These are phyloP conservation scores for Manis crassicaudata DNA, from an alignment of 2,797 vertebrate species.

Conservation along the genomic window DNA sequence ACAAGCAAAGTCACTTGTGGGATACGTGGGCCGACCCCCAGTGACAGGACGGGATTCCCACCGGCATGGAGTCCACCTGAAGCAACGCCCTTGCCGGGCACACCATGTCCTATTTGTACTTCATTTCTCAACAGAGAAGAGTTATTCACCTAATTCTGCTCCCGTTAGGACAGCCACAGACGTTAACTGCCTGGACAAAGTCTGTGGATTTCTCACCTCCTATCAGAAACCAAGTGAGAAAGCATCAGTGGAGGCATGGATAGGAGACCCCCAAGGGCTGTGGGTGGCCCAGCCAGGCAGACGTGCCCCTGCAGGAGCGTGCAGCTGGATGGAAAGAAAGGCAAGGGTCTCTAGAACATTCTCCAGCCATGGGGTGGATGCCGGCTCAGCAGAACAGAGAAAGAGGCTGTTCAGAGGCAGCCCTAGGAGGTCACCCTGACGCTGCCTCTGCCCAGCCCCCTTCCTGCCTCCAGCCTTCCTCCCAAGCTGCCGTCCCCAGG, in stretches of 20 bases:
- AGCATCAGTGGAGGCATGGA: background rate
- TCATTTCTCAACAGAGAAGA: background rate
- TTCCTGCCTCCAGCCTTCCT: background rate
- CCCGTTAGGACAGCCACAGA: no score
- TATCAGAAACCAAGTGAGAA: background rate
- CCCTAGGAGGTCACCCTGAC: fast-evolving
- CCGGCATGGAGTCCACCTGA: background rate
- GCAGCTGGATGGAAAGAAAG: background rate
- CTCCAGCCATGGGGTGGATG: background rate
- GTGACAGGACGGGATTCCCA: no score
- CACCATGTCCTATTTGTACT: background rate
- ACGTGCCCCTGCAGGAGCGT: background rate
- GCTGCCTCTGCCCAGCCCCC: background rate
- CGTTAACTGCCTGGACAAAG: background rate
- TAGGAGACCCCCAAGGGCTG: background rate
- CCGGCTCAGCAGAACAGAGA: fast-evolving
- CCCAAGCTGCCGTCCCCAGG: no score
- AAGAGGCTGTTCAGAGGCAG: fast-evolving
- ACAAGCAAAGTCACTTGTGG: no score
- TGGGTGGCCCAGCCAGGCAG: background rate
- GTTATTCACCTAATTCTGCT: background rate
- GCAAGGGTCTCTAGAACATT: background rate
- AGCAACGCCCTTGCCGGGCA: fast-evolving
- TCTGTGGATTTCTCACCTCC: no score
- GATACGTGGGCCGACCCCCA: no score